Evolutionary conservation across 1,140 invertebrate species (phyloP), one percentile per base, ranked within the genome.

Genomic region (Leptopilina clavipes): DNA sequence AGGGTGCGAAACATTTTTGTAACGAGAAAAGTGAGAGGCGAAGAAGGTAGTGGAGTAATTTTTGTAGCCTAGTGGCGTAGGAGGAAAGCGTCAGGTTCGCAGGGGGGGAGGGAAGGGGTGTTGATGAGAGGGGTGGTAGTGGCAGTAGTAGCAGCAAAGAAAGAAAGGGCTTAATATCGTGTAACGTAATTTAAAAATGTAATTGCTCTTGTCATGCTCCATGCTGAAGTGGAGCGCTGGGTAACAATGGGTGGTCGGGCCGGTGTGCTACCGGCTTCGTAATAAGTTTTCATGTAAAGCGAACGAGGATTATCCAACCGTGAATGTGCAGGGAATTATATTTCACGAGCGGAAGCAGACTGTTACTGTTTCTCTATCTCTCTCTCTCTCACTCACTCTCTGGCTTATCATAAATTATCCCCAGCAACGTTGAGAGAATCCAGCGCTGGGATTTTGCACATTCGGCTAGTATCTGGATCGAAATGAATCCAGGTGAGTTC

Each of bases 181-280:
- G 88, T 89, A 90, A 89, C 87, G 87, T 89, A 90, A 89, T 89
- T 90, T 90, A 90, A 90, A 90, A 90, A 89, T 90, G 88, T 90
- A 90, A 90, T 90, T 89, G 88, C 87, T 90, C 88, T 89, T 89
- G 89, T 90, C 87, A 87, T 81, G 83, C 80, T 83, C 80, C 75
- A 74, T 78, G 84, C 78, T 83, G 80, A 82, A 83, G 82, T 83
- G 80, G 81, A 83, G 78, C 74, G 80, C 75, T 73, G 75, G 77
- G 78, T 80, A 81, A 79, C 81, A 85, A 85, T 83, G 80, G 73
- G 74, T 82, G 81, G 81, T 84, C 18, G 59, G 78, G 65, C 83
- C 81, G 76, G 77, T 73, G 76, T 79, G 84, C 84, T 87, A 86
- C 87, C 83, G 83, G 85, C 81, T 83, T 80, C 84, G 87, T 89